phyloP scores from a whole-genome alignment of 2,888 invertebrate genomes.

The Nezara viridula region DNA sequence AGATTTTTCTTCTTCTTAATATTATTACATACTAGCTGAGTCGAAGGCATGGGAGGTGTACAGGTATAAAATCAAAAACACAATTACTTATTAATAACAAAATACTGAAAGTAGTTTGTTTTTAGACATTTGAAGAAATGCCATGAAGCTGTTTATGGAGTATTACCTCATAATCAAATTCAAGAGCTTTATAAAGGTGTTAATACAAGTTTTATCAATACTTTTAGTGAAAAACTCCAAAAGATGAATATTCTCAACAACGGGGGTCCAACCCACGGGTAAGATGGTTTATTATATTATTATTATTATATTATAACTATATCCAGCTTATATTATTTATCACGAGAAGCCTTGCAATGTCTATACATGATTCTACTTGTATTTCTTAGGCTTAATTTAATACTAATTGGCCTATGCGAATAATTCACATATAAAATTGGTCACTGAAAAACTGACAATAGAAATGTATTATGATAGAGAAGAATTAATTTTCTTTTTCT shows the following conservation, averaged over 20 bases:
- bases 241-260: conserved; percentile 93
- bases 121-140: conserved; percentile 81
- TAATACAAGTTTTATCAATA: conserved; percentile 88
- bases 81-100: too few species aligned
- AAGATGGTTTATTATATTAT: conserved; percentile 62
- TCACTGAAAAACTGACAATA: too few species aligned
- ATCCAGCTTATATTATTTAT: too few species aligned
- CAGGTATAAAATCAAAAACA: background rate
- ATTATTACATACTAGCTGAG: background rate
- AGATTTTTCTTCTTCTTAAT: conserved; percentile 43
- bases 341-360: too few species aligned
- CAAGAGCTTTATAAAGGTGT: conserved; percentile 81
- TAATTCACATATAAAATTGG: too few species aligned
- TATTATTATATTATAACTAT: background rate
- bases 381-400: too few species aligned
- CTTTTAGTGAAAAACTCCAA: conserved; percentile 85
- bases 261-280: conserved; percentile 96
- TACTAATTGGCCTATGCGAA: too few species aligned
- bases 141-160: conserved; percentile 90
- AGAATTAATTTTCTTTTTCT: too few species aligned
- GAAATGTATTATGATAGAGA: too few species aligned
- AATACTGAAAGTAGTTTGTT: background rate
- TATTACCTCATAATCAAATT: conserved; percentile 76
- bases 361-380: too few species aligned
- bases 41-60: background rate